Base-by-base conservation (phyloP, 2,888 invertebrate genomes). In the Nomada fabriciana region DNA sequence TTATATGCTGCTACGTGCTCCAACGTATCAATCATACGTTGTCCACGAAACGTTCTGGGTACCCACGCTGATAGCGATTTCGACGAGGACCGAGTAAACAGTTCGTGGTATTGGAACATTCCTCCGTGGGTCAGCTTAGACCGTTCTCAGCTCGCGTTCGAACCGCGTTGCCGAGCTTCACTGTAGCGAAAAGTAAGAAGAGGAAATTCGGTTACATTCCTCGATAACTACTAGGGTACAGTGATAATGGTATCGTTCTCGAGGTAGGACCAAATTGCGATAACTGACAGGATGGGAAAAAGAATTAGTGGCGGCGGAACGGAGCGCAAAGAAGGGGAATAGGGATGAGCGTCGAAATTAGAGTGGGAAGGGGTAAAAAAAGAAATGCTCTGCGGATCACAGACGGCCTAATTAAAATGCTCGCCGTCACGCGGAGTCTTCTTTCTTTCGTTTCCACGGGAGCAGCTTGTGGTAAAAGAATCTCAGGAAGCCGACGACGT, bases 321-420 rank as follows among this genome's bases (percentile, higher is more conserved):
- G 13, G 57, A 20, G 43, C 5, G 55, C 29, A 29, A n/a, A 18
- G 52, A n/a, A 60, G 53, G 23, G 50, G 42, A 65, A 52, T 29
- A 36, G 57, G 23, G 43, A 47, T 15, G 47, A 47, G 47, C 47
- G 47, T 15, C 47, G 47, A 47, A 47, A 47, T 43, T n/a, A 65
- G 11, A 42, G 23, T 25, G 5, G 18, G 43, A 13, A 71, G 69
- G 67, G 67, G 47, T 74, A 61, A 76, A 78, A 77, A 55, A 60
- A 82, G 80, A 83, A 87, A 87, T 83, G 84, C 85, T 87, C 59
- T 75, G 79, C 79, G 74, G 88, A 89, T 89, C 89, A 87, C 83
- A 89, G 89, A 82, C 78, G 76, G 86, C 80, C 72, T 89, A 89
- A 89, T 89, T 88, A 89, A 89, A 89, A 89, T 85, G 76, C 72